Percentiles rank a stretch among this genome's conserved stretches.
These are phyloP conservation scores for Tadarida brasiliensis DNA, from an alignment of 2,797 vertebrate genomes.

Conservation along the genomic window DNA sequence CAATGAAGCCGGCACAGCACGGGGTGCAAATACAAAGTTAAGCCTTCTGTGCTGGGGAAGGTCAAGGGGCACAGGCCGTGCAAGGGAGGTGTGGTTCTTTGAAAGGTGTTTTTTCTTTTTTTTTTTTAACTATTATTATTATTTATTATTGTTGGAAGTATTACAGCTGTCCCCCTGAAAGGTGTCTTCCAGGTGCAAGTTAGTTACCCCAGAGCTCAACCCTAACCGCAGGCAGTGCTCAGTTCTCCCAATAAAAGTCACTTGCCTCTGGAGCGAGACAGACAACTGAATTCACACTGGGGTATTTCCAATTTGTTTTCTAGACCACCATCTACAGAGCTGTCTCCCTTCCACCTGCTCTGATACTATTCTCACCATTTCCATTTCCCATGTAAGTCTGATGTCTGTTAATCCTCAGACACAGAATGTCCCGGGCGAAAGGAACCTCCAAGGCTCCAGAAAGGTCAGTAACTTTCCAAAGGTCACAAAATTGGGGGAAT, in stretches of 20 bases:
- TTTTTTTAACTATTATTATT: too few species aligned
- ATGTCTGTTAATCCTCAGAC: not conserved
- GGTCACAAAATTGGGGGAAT: not conserved
- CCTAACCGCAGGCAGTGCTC: not conserved
- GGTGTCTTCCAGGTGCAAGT: not conserved
- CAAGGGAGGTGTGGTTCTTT: not conserved
- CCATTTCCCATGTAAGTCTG: too few species aligned
- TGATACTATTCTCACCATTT: fast-evolving
- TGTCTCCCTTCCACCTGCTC: not conserved
- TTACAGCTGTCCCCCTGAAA: not conserved
- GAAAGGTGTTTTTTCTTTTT: not conserved
- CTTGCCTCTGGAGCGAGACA: not conserved
- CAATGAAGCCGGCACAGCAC: too few species aligned
- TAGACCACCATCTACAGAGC: too few species aligned
- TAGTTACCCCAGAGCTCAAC: not conserved
- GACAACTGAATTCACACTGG: not conserved
- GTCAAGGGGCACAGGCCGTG: fast-evolving
- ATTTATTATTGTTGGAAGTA: too few species aligned
- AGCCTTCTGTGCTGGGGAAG: not conserved
- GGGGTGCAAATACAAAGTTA: not conserved
- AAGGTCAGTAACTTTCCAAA: not conserved
- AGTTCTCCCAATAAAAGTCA: not conserved
- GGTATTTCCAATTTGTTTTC: not conserved
- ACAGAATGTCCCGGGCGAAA: not conserved
- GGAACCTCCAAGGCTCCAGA: not conserved